Percentiles rank a stretch among this genome's conserved stretches.
Conservation (phyloP, 2,797 vertebrate genomes). For the Phrynocephalus vlangalii region DNA sequence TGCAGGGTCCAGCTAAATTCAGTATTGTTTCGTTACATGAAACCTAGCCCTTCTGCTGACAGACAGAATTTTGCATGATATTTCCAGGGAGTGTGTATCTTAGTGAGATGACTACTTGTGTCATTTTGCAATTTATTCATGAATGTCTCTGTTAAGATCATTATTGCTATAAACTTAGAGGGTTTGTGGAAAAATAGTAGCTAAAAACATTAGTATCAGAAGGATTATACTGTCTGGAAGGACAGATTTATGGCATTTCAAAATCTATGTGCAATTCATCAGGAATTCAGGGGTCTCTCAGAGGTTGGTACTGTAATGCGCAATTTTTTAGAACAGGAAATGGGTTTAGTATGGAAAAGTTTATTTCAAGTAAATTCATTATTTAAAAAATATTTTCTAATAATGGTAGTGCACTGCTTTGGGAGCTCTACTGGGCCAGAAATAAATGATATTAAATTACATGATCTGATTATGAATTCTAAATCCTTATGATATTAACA, state of each 20-base stretch:
- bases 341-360: not conserved
- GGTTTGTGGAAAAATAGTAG: not conserved
- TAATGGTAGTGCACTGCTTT: no score
- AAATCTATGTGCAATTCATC: not conserved
- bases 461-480: not conserved
- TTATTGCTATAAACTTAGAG: constrained; percentile 22
- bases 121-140: not conserved
- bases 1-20: constrained; percentile 64
- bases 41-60: constrained; percentile 9
- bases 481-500: not conserved
- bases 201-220: not conserved
- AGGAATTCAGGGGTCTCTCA: not conserved
- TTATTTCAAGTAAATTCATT: not conserved
- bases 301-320: not conserved
- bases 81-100: not conserved
- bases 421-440: no score
- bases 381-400: no score
- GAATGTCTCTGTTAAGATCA: constrained; percentile 11
- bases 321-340: not conserved
- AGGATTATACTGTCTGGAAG: constrained; percentile 4
- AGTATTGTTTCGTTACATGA: constrained; percentile 37
- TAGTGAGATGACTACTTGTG: not conserved
- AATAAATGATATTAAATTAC: no score
- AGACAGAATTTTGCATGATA: constrained; percentile 19
- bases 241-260: not conserved